Evolutionary conservation across 1,140 invertebrate genomes (phyloP), one percentile per base, ranked within the genome.

Genomic region (Trichomalopsis sarcophagae): DNA sequence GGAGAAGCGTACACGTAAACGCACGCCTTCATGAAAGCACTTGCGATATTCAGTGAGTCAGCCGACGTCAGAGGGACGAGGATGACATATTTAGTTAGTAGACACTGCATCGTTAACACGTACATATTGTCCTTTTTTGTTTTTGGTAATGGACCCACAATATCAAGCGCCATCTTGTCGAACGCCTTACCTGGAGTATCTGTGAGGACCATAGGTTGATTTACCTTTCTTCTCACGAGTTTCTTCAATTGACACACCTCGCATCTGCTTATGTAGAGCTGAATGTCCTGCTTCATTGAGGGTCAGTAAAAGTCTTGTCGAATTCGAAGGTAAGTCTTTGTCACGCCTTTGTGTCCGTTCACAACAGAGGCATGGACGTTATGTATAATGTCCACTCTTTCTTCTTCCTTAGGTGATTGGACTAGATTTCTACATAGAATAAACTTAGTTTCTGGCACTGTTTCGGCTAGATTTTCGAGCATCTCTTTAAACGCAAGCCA

Each of bases 1-100:
- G 85, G 87, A 7, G 76, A 75, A 9, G 85, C 87, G 71, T 23
- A 85, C 30, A 21, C 40, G 14, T 6, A 73, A 0, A 87, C 36
- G 1, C 69, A 84, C 33, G 78, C 2, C 0, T 79, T 79, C 2
- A 77, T 7, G 1, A 86, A 82, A 0, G 84, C 80, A 14, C 66
- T 77, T 2, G 80, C 75, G 3, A 79, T 50, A 1, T 33, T 6
- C 4, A 14, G 73, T 0, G 74, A 21, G 4, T 27, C 17, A 0
- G 73, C 40, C 21, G 14, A 9, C 7, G 5, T 5, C 0, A 71
- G 2, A 2, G 75, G 62, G 0, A 30, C n/a, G 0, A 17, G 27
- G 6, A 85, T 10, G 0, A 33, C 33, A 11, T 36, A 82, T 44
- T 86, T 86, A 0, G 84, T 86, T 5, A 82, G n/a, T 0, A 82